These are phyloP conservation scores for mouse (Mus musculus) DNA, from an alignment of 2,113 vertebrate genomes.

Conservation along the genomic window DNA sequence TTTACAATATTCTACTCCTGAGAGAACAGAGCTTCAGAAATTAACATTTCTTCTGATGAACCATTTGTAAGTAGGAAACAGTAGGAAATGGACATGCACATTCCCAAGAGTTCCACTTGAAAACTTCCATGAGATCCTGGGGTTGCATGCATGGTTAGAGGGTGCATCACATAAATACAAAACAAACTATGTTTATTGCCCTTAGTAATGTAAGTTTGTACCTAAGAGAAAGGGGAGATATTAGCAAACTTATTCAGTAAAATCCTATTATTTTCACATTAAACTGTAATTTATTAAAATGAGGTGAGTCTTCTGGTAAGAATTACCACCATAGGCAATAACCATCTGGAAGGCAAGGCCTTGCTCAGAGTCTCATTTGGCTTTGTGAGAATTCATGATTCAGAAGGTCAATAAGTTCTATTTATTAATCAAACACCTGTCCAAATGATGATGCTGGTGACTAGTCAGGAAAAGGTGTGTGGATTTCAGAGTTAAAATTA, in stretches of 20 bases:
- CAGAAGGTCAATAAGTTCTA: neutral
- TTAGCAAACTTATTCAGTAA: constrained; percentile 54
- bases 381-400: neutral
- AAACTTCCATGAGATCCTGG: neutral
- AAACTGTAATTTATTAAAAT: constrained; percentile 59
- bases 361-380: constrained; percentile 20
- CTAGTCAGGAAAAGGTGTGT: neutral
- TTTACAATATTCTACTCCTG: neutral
- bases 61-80: neutral
- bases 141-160: neutral
- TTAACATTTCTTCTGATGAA: neutral
- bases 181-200: neutral
- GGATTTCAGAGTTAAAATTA: neutral
- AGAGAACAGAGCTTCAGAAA: neutral
- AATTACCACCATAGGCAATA: neutral
- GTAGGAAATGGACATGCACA: neutral
- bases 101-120: neutral
- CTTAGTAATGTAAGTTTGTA: neutral
- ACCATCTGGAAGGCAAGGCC: neutral
- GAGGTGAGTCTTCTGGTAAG: neutral
- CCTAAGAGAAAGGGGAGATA: neutral
- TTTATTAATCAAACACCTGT: neutral
- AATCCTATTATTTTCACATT: constrained; percentile 42
- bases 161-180: neutral
- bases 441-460: neutral